Conservation (phyloP, 2,888 invertebrate genomes). For the Dynastes tityus region DNA sequence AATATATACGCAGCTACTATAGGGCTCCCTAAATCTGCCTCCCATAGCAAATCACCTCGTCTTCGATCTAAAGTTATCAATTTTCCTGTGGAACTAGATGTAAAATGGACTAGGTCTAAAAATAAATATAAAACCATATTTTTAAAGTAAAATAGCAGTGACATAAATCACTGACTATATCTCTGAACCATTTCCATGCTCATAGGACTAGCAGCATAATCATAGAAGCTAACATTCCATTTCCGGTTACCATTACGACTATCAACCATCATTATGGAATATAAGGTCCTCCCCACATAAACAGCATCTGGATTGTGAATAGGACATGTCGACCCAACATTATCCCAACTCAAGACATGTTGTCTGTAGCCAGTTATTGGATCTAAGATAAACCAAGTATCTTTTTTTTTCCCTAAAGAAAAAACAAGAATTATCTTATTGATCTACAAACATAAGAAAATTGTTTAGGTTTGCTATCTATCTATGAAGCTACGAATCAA, state of each 20-base stretch:
- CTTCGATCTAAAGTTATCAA: slow-evolving; percentile 88
- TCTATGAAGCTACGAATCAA: not conserved
- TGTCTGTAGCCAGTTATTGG: slow-evolving; percentile 79
- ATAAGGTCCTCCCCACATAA: slow-evolving; percentile 90
- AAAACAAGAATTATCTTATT: not conserved
- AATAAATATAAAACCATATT: slow-evolving; percentile 48
- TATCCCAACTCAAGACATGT: slow-evolving; percentile 77
- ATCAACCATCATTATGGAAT: slow-evolving; percentile 96
- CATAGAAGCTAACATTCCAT: slow-evolving; percentile 98
- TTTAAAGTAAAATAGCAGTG: not conserved
- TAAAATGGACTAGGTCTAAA: slow-evolving; percentile 89
- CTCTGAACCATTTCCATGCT: slow-evolving; percentile 83
- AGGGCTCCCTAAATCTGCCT: slow-evolving; percentile 89
- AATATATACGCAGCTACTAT: slow-evolving; percentile 91
- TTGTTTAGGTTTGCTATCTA: not conserved
- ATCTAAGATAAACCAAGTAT: slow-evolving; percentile 94
- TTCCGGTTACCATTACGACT: slow-evolving; percentile 80
- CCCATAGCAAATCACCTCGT: slow-evolving; percentile 90
- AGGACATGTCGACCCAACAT: slow-evolving; percentile 77
- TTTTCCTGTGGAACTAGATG: slow-evolving; percentile 91
- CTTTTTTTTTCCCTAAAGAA: slow-evolving; percentile 78
- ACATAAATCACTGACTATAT: slow-evolving; percentile 77
- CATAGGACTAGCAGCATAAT: slow-evolving; percentile 91
- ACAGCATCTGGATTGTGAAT: slow-evolving; percentile 80
- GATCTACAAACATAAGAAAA: too few relatives aligned